phyloP scores from a whole-genome alignment of 2,113 vertebrate species.

The Odontesthes bonariensis region DNA sequence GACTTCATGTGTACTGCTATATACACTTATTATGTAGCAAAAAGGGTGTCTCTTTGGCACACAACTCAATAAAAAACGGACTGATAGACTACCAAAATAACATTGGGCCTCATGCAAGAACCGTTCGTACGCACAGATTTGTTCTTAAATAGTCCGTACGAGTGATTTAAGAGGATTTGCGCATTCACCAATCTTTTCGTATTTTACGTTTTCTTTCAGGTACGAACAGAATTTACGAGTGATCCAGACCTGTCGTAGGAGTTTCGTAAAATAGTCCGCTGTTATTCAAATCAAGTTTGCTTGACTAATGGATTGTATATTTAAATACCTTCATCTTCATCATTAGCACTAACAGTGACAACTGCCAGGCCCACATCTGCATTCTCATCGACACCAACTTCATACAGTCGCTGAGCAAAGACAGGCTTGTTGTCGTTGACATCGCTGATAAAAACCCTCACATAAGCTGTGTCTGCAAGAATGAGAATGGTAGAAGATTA shows the following conservation, averaged over 20 bases:
- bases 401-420: constrained; percentile 86
- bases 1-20: constrained; percentile 43
- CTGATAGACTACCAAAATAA: constrained; percentile 41
- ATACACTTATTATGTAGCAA: constrained; percentile 30
- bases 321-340: constrained; percentile 91
- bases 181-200: no score
- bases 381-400: constrained; percentile 87
- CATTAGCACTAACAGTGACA: constrained; percentile 87
- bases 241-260: no score
- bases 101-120: no score
- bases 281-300: no score
- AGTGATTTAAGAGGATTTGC: no score
- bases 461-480: constrained; percentile 87
- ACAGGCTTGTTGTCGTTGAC: constrained; percentile 92
- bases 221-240: no score
- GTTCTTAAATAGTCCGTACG: no score
- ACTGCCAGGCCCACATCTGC: constrained; percentile 87
- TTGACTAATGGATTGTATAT: no score
- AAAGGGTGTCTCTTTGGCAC: constrained; percentile 37
- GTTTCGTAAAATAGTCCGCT: no score
- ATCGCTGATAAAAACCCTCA: constrained; percentile 90
- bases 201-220: no score
- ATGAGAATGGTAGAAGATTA: constrained; percentile 51
- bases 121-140: no score
- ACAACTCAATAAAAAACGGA: constrained; percentile 22